Evolutionary conservation across 2,113 vertebrate genomes (phyloP).

Genomic region (Henicopernis longicauda): DNA sequence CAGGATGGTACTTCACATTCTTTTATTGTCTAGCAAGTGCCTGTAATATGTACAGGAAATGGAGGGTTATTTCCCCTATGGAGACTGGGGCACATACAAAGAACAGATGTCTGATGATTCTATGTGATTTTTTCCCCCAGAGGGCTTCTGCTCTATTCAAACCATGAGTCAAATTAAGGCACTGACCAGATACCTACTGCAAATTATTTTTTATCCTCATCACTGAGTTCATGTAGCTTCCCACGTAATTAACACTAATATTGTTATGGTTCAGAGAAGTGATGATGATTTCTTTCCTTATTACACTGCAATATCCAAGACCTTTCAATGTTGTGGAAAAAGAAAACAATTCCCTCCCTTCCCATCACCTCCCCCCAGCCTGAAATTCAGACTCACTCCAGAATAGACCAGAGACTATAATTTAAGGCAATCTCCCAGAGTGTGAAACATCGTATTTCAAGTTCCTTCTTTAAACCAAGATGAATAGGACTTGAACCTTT

Average conservation of each 20-base stretch:
- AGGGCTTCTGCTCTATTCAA: neutral
- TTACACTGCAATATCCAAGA: neutral
- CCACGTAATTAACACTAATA: neutral
- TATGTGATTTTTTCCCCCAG: neutral
- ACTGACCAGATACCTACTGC: neutral
- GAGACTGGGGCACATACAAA: neutral
- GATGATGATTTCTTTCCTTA: neutral
- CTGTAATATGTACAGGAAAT: neutral
- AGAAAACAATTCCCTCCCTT: neutral
- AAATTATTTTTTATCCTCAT: neutral
- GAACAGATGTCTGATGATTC: neutral
- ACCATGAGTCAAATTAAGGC: neutral
- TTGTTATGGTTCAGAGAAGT: neutral
- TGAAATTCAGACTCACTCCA: neutral
- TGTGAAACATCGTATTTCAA: neutral
- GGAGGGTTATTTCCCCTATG: neutral
- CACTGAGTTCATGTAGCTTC: neutral
- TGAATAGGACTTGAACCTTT: neutral
- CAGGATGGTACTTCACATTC: neutral
- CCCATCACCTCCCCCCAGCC: neutral
- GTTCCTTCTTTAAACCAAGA: neutral
- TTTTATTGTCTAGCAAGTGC: neutral
- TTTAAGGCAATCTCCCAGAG: neutral
- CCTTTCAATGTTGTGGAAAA: neutral
- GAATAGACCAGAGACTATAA: neutral